phyloP scores from a whole-genome alignment of 1,140 invertebrate species.

The Macrotrachela quadricornifera region DNA sequence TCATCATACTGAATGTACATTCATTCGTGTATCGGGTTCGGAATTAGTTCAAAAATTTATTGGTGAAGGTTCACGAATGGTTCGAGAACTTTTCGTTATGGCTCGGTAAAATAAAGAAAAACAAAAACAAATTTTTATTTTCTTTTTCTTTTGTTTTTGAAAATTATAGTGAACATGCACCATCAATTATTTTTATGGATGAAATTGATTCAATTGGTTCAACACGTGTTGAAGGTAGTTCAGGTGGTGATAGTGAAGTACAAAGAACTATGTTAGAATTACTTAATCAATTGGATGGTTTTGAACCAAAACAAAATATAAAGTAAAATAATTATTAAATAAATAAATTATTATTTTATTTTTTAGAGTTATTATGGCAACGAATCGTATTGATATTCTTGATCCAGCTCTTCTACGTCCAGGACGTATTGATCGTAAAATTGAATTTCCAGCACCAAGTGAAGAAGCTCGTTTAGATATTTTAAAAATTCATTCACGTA shows the following conservation, averaged over 20 bases:
- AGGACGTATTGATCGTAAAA: conserved; percentile 94
- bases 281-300: conserved; percentile 93
- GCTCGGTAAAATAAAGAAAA: conserved; percentile 37
- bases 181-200: conserved; percentile 99
- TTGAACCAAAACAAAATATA: conserved; percentile 98
- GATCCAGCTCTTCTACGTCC: conserved; percentile 88
- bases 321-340: conserved; percentile 49
- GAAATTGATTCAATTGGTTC: conserved; percentile 99
- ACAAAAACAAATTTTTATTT: too few species aligned
- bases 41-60: conserved; percentile 99
- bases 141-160: too few species aligned
- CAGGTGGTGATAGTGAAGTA: conserved; percentile 89
- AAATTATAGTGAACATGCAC: conserved; percentile 77
- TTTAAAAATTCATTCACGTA: conserved; percentile 84
- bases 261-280: conserved; percentile 98
- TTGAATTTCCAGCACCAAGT: conserved; percentile 97
- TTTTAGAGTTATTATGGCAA: conserved; percentile 76
- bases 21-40: conserved; percentile 92
- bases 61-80: conserved; percentile 97
- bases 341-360: not conserved
- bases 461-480: conserved; percentile 95
- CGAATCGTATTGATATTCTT: conserved; percentile 93
- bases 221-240: conserved; percentile 86
- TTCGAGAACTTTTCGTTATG: conserved; percentile 97
- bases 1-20: conserved; percentile 98